Evolutionary conservation across 1,140 invertebrate species (phyloP), one percentile per base, ranked within the genome.

Genomic region (Monochamus saltuarius): DNA sequence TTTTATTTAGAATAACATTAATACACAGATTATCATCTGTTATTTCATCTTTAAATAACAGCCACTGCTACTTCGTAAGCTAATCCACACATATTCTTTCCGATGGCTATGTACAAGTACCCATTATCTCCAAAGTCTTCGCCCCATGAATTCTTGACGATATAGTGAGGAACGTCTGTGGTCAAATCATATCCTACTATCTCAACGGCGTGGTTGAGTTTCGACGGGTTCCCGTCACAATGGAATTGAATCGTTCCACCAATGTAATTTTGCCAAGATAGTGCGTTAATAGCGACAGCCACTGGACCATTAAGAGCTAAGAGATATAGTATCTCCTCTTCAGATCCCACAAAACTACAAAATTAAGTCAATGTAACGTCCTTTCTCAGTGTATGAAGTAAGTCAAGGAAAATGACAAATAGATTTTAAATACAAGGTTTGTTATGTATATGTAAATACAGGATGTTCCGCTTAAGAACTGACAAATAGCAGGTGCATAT

Each of bases 131-230:
- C 92, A 71, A 91, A 95, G 6, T 81, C 78, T 10, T 77, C 66
- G 0, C 91, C 92, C 92, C 92, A 95, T 0, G 91, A 92, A 78
- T 95, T 95, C 66, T 89, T 84, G 0, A 89, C 87, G 43, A 95
- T 93, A 68, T 93, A 95, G 77, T 88, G 86, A 1, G 92, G 92
- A 38, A 89, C 83, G 13, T 83, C 75, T 55, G 81, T 86, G 17
- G 83, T 84, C 14, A 86, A 72, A 73, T 94, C 87, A 73, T 94
- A 95, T 1, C 92, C 92, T 1, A 95, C 87, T 61, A 95, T 85
- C 75, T 90, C 85, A 0, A 94, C 90, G 1, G 92, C 91, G 75
- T 95, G 93, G 78, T 95, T 95, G 19, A 87, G 72, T 66, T 85
- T 85, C 11, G 80, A 76, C 1, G 80, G 74, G 11, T 78, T 75